Evolutionary conservation across 2,113 vertebrate species (phyloP).

Genomic region (Anoplopoma fimbria): DNA sequence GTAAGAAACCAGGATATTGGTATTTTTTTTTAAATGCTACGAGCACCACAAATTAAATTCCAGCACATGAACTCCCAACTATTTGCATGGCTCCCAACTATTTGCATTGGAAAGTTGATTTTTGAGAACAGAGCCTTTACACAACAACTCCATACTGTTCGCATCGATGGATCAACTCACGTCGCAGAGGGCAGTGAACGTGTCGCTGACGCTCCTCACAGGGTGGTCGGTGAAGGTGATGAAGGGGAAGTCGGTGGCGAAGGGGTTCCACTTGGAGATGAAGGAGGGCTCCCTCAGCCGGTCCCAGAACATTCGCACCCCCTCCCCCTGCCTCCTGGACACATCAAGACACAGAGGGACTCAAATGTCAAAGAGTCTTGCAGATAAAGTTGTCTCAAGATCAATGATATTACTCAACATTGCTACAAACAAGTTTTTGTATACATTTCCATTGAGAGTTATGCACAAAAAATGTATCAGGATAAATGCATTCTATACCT

Average conservation of each 20-base stretch:
- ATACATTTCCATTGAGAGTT: constrained; percentile 21
- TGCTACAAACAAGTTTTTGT: background rate
- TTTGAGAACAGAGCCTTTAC: background rate
- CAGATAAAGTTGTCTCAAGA: too few relatives aligned
- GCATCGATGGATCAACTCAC: constrained; percentile 64
- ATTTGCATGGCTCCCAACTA: background rate
- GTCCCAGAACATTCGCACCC: constrained; percentile 84
- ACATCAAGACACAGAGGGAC: constrained; percentile 37
- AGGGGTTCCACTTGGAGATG: constrained; percentile 86
- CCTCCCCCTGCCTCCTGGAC: constrained; percentile 86
- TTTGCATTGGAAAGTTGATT: background rate
- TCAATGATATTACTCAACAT: constrained; percentile 8
- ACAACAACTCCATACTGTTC: too few relatives aligned
- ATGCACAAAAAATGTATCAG: background rate
- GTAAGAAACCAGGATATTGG: background rate
- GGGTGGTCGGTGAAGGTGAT: constrained; percentile 86
- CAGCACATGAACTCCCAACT: background rate
- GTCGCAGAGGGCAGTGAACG: constrained; percentile 79
- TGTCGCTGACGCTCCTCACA: constrained; percentile 73
- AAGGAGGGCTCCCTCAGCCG: constrained; percentile 81
- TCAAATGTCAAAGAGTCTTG: background rate
- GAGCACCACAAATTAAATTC: background rate
- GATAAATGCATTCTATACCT: constrained; percentile 5
- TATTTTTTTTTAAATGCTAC: background rate
- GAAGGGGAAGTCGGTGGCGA: constrained; percentile 82